Evolutionary conservation across 2,113 vertebrate genomes (phyloP).

Genomic region (Brevimyrus niger): DNA sequence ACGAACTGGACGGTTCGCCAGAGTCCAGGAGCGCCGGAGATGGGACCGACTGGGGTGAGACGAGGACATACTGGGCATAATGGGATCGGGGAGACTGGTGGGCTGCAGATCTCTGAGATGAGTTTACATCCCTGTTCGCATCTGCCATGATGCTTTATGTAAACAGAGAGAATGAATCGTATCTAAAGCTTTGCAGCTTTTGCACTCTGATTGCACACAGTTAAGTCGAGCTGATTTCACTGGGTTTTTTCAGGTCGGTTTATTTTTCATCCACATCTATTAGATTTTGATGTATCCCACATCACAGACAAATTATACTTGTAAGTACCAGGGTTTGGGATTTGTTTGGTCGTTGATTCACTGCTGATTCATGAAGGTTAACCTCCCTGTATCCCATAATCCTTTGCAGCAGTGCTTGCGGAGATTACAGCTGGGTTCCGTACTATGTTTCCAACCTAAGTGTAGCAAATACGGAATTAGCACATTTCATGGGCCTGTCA

Average conservation of each 20-base stretch:
- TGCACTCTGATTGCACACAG: neutral
- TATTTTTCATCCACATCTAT: neutral
- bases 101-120: neutral
- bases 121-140: neutral
- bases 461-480: neutral
- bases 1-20: conserved; percentile 75
- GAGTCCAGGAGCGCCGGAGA: conserved; percentile 83
- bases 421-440: neutral
- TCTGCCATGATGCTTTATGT: neutral
- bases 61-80: neutral
- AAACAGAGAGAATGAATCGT: neutral
- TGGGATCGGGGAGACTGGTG: neutral
- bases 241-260: neutral
- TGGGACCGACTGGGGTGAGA: conserved; percentile 92
- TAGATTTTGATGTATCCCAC: neutral
- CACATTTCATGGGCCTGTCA: neutral
- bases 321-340: neutral
- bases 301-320: neutral
- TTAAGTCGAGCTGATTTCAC: neutral
- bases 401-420: neutral
- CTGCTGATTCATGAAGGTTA: neutral
- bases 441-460: neutral
- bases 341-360: neutral
- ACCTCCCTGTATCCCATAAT: neutral
- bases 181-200: neutral